Evolutionary conservation across 2,113 vertebrate genomes (phyloP).

Genomic region (Myanophis thanlyinensis): DNA sequence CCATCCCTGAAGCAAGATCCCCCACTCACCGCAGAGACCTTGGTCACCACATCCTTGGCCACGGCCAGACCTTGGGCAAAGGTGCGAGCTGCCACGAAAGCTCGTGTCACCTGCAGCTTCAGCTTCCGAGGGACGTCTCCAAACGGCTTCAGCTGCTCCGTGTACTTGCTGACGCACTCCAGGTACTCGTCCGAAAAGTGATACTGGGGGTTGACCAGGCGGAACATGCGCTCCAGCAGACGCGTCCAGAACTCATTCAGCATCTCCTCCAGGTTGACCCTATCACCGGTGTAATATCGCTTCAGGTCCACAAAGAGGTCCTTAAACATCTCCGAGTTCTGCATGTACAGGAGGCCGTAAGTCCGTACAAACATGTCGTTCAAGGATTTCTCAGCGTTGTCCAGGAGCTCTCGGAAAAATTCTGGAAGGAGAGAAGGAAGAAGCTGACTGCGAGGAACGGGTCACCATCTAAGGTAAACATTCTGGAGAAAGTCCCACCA

Average conservation of each 20-base stretch:
- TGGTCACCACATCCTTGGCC: constrained; percentile 85
- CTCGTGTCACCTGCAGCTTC: constrained; percentile 87
- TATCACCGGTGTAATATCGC: constrained; percentile 83
- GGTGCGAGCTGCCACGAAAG: constrained; percentile 89
- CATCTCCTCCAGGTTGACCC: constrained; percentile 91
- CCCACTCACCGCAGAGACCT: constrained; percentile 85
- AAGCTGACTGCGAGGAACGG: fast-evolving
- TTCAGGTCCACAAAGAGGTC: constrained; percentile 87
- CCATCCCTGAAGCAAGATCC: not conserved
- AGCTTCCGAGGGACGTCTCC: constrained; percentile 94
- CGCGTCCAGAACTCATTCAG: constrained; percentile 94
- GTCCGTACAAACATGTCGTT: constrained; percentile 95
- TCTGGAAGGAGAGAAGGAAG: constrained; percentile 70
- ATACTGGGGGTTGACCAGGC: constrained; percentile 92
- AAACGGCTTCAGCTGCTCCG: constrained; percentile 93
- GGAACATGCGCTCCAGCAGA: constrained; percentile 95
- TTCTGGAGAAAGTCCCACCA: not conserved
- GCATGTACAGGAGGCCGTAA: constrained; percentile 91
- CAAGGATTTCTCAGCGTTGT: constrained; percentile 88
- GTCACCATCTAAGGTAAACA: not conserved
- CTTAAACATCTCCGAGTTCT: constrained; percentile 94
- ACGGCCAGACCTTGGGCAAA: constrained; percentile 87
- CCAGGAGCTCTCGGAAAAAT: constrained; percentile 93
- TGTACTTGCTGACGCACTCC: constrained; percentile 93
- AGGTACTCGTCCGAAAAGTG: constrained; percentile 91